Conservation (phyloP, 2,888 invertebrate species). For the Spicauda simplicius region DNA sequence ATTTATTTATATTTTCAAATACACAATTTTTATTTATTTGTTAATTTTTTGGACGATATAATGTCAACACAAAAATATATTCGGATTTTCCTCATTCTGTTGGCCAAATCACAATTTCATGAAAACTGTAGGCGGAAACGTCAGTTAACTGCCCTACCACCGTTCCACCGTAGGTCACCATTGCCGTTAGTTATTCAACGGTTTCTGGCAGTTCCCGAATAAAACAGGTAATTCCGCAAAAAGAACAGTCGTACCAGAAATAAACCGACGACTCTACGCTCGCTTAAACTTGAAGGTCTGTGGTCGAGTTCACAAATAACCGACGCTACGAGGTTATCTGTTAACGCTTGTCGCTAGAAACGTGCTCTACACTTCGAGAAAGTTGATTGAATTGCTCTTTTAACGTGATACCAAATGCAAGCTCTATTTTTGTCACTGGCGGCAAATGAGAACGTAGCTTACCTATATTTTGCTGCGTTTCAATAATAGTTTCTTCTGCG, state of each 20-base stretch:
- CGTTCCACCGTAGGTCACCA: constrained; percentile 9
- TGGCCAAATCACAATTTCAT: not conserved
- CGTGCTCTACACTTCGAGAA: constrained; percentile 33
- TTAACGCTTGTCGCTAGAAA: constrained; percentile 31
- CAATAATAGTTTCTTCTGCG: not conserved
- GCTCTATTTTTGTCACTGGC: not conserved
- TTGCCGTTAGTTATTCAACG: constrained; percentile 10
- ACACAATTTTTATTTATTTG: not conserved
- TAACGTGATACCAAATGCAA: constrained; percentile 6
- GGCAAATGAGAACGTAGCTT: not conserved
- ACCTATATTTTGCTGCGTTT: not conserved
- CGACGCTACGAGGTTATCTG: constrained; percentile 32
- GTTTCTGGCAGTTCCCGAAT: constrained; percentile 5
- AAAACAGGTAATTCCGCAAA: constrained; percentile 36
- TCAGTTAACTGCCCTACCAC: not conserved
- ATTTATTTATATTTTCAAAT: not conserved
- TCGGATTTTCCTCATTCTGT: not conserved
- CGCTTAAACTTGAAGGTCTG: constrained; percentile 34
- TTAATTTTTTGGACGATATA: too few species aligned
- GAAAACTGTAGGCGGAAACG: constrained; percentile 13
- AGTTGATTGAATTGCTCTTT: constrained; percentile 33
- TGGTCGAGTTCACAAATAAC: constrained; percentile 30
- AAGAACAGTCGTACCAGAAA: constrained; percentile 38
- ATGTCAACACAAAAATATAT: too few species aligned
- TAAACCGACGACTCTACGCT: constrained; percentile 32